These are phyloP conservation scores for Nothoprocta pentlandii DNA, from an alignment of 2,113 vertebrate species.

Conservation along the genomic window DNA sequence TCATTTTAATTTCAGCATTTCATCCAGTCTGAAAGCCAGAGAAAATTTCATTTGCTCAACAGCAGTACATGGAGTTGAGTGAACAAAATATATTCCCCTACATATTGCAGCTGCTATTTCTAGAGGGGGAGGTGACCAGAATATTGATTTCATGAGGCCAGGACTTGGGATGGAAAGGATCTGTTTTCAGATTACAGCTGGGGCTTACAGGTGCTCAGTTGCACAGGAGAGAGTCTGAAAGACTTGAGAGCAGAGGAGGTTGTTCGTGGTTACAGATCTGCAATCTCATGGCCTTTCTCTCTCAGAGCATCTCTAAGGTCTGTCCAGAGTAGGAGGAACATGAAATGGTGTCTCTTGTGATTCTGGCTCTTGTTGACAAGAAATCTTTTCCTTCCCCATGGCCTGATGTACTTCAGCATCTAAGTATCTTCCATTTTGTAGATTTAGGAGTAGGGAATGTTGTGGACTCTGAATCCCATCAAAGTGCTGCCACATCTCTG, in stretches of 20 bases:
- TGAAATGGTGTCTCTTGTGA: fast-evolving
- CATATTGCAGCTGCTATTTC: constrained; percentile 36
- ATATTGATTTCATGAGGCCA: constrained; percentile 23
- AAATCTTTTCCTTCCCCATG: not conserved
- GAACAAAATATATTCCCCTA: not conserved
- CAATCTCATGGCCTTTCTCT: fast-evolving
- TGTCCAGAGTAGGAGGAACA: fast-evolving
- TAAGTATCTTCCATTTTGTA: not conserved
- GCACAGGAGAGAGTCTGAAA: not conserved
- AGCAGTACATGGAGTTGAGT: not conserved
- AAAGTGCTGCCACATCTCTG: not conserved
- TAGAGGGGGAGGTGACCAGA: constrained; percentile 19
- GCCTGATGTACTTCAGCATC: not conserved
- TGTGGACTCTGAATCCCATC: not conserved
- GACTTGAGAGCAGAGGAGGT: fast-evolving
- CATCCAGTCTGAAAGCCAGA: not conserved
- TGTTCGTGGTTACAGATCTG: not conserved
- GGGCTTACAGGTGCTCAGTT: not conserved
- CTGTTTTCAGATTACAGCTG: not conserved
- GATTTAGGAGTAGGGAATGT: not conserved
- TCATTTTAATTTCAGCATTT: constrained; percentile 40
- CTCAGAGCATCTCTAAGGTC: not conserved
- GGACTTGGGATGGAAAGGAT: not conserved
- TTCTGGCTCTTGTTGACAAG: not conserved
- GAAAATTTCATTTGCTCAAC: constrained; percentile 21